A percentile compares a stretch with the other conserved stretches of the same genome.
These are phyloP conservation scores for Limnephilus marmoratus DNA, from an alignment of 2,888 invertebrate genomes.

Conservation along the genomic window DNA sequence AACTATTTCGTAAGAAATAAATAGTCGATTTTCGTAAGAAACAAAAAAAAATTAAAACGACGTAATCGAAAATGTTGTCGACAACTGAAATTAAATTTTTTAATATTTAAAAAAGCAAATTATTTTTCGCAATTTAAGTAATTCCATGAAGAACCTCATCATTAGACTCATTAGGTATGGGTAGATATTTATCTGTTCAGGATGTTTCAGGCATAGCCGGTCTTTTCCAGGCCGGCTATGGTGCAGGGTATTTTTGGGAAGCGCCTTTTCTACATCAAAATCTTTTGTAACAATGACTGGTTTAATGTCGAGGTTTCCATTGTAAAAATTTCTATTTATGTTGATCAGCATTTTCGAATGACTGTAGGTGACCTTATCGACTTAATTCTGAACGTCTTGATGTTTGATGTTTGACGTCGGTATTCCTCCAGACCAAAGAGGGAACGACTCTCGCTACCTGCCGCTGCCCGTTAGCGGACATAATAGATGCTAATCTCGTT, in stretches of 20 bases:
- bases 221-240: too few relatives aligned
- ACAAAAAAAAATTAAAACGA: too few relatives aligned
- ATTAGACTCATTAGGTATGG: too few relatives aligned
- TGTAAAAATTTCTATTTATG: background rate
- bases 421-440: constrained; percentile 20
- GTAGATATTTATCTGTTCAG: too few relatives aligned
- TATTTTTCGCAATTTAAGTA: too few relatives aligned
- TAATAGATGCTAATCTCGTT: background rate
- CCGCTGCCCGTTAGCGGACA: background rate
- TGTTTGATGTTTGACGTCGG: constrained; percentile 38
- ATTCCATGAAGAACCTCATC: too few relatives aligned
- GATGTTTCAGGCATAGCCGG: too few relatives aligned
- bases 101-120: too few relatives aligned
- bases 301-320: background rate
- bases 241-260: background rate
- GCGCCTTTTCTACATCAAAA: background rate
- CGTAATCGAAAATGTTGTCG: too few relatives aligned
- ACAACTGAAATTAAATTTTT: too few relatives aligned
- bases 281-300: background rate
- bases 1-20: too few relatives aligned
- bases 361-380: background rate
- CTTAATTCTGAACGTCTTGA: background rate
- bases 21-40: too few relatives aligned
- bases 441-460: background rate
- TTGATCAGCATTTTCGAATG: background rate